Percentiles rank a stretch among this genome's conserved stretches.
Conservation (phyloP, 1,140 invertebrate genomes). For the Neodiprion lecontei region DNA sequence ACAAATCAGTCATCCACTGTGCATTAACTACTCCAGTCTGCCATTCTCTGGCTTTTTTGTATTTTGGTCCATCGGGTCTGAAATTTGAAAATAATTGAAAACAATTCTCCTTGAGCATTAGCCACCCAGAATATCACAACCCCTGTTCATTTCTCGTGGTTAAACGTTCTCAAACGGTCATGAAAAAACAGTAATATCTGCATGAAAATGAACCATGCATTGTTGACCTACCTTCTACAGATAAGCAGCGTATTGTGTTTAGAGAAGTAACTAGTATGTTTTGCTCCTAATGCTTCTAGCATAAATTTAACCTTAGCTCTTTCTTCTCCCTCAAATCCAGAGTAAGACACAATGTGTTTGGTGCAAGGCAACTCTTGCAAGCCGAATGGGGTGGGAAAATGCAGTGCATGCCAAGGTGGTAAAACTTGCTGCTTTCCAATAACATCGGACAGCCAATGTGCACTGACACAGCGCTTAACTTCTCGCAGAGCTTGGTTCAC, state of each 20-base stretch:
- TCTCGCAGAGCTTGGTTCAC: slow-evolving; percentile 78
- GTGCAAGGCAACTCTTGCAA: slow-evolving; percentile 67
- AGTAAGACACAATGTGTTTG: slow-evolving; percentile 78
- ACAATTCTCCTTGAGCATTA: slow-evolving; percentile 15
- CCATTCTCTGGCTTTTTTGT: slow-evolving; percentile 90
- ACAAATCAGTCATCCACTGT: slow-evolving; percentile 91
- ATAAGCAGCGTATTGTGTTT: slow-evolving; percentile 77
- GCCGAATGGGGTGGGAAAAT: slow-evolving; percentile 85
- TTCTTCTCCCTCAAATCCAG: slow-evolving; percentile 89
- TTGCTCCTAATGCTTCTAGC: slow-evolving; percentile 86
- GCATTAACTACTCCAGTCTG: slow-evolving; percentile 86
- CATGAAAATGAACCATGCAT: slow-evolving; percentile 9
- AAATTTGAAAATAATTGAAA: slow-evolving; percentile 30
- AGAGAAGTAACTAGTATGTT: slow-evolving; percentile 76
- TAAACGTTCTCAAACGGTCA: slow-evolving; percentile 2
- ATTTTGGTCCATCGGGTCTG: slow-evolving; percentile 87
- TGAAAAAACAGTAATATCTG: slow-evolving; percentile 4
- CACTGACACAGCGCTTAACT: slow-evolving; percentile 86
- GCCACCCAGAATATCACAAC: too few species aligned
- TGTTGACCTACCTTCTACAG: slow-evolving; percentile 61
- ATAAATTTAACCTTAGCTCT: slow-evolving; percentile 80
- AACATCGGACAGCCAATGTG: slow-evolving; percentile 94
- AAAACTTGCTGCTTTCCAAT: slow-evolving; percentile 82
- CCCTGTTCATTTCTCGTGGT: too few species aligned
- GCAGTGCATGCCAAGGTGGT: slow-evolving; percentile 91